Evolutionary conservation across 2,888 invertebrate genomes (phyloP), one percentile per base, ranked within the genome.

Genomic region (Plagiodera versicolora): DNA sequence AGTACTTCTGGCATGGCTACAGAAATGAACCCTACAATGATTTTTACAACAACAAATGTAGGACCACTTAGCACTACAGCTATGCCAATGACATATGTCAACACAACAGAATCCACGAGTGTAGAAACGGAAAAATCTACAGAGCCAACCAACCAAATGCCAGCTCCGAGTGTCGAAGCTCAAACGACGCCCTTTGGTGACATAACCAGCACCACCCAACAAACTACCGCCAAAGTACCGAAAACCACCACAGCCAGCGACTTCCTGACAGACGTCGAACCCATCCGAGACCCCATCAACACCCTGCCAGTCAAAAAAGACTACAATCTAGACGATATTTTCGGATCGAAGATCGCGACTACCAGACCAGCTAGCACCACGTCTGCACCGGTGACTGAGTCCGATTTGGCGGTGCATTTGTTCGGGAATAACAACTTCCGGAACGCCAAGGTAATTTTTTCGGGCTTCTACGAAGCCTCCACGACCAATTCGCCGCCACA

Each of bases 381-480:
- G 35, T 63, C 56, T 3, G 63, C 45, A 63, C 58, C 48, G 54
- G 63, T 67, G 45, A 60, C 61, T 46, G 70, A 71, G 56, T 72
- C 72, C 6, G 73, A 73, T 44, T 24, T 72, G 16, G 68, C 64
- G 10, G 46, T 61, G 16, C 73, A 68, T 20, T 49, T 73, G 45
- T 75, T 75, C 52, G 72, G 70, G 24, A 50, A 47, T n/a, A 62
- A 56, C 6, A 28, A 58, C 20, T 8, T 32, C 35, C n/a, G 53
- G 49, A 59, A 63, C n/a, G 49, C 68, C 1, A 75, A 73, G 63
- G 70, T 78, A 18, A 76, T 78, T 57, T 78, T 72, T 64, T 72
- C 76, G 0, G 69, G 75, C 63, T 77, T 75, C 58, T 79, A 71
- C 55, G 70, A 72, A 51, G 70, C 74, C 1, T 70, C 71, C 30